Conservation (phyloP, 2,113 vertebrate genomes). For the Passerina amoena region DNA sequence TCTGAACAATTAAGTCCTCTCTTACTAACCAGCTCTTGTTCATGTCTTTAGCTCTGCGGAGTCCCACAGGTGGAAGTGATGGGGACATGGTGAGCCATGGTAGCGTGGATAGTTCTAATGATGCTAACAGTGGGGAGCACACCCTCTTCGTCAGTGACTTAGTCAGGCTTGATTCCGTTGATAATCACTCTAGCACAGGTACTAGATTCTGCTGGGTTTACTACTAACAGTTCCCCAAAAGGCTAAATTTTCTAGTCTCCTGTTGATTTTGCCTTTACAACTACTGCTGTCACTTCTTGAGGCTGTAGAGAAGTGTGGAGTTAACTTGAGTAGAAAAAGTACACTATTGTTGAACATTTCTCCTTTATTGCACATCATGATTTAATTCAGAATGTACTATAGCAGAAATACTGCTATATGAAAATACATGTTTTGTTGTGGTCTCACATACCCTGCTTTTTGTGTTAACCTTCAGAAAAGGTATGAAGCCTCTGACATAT, state of each 20-base stretch:
- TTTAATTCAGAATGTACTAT: neutral
- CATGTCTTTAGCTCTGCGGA: slow-evolving; percentile 73
- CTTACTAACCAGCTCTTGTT: slow-evolving; percentile 64
- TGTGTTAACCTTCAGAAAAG: neutral
- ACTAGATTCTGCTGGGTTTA: slow-evolving; percentile 66
- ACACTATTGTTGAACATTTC: neutral
- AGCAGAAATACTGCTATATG: neutral
- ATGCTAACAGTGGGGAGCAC: slow-evolving; percentile 84
- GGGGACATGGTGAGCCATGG: slow-evolving; percentile 87
- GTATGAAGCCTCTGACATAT: neutral
- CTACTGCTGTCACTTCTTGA: neutral
- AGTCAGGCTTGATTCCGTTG: slow-evolving; percentile 79
- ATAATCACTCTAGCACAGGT: slow-evolving; percentile 88
- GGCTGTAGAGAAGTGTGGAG: neutral
- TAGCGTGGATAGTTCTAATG: slow-evolving; percentile 87
- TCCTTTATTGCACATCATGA: neutral
- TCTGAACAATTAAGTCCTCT: neutral
- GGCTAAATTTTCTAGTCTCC: slow-evolving; percentile 4
- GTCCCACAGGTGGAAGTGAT: slow-evolving; percentile 75
- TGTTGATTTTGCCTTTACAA: neutral
- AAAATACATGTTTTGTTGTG: neutral
- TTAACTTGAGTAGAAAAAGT: neutral
- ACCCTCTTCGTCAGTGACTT: slow-evolving; percentile 79
- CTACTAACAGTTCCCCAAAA: slow-evolving; percentile 46
- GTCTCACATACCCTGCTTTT: neutral